A percentile compares a stretch with the other conserved stretches of the same genome.
Evolutionary conservation across 2,113 vertebrate species (phyloP).

Genomic region (Pteruthius melanotis): DNA sequence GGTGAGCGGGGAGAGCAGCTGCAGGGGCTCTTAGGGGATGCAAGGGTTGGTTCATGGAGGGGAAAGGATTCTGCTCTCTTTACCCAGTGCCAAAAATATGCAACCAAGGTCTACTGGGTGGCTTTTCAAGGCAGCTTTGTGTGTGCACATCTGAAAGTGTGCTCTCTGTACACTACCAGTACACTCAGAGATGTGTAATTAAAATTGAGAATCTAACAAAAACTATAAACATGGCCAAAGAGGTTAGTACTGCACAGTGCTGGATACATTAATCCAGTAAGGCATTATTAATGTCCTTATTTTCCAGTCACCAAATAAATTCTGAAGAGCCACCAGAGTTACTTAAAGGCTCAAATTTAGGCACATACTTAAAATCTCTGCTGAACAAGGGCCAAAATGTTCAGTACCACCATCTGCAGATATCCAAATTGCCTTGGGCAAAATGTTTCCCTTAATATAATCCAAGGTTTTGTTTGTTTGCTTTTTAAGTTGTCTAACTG

Average conservation of each 20-base stretch:
- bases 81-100: background rate
- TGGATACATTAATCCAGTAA: background rate
- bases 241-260: background rate
- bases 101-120: background rate
- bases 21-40: background rate
- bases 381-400: slow-evolving; percentile 52
- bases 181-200: background rate
- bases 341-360: slow-evolving; percentile 34
- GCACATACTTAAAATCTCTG: slow-evolving; percentile 33
- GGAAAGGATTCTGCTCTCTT: background rate
- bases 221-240: background rate
- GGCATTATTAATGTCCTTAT: background rate
- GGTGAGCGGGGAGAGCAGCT: background rate
- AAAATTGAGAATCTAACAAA: background rate
- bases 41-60: rapidly evolving
- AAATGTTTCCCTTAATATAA: slow-evolving; percentile 54
- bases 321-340: background rate
- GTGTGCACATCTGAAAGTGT: background rate
- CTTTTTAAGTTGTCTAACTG: slow-evolving; percentile 1
- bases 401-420: slow-evolving; percentile 56
- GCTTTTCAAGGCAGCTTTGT: background rate
- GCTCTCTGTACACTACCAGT: background rate
- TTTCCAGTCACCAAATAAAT: background rate
- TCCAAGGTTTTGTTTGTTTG: slow-evolving; percentile 64
- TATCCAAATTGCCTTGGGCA: slow-evolving; percentile 45